These are phyloP conservation scores for Ceratina calcarata DNA, from an alignment of 1,140 invertebrate genomes.

Conservation along the genomic window DNA sequence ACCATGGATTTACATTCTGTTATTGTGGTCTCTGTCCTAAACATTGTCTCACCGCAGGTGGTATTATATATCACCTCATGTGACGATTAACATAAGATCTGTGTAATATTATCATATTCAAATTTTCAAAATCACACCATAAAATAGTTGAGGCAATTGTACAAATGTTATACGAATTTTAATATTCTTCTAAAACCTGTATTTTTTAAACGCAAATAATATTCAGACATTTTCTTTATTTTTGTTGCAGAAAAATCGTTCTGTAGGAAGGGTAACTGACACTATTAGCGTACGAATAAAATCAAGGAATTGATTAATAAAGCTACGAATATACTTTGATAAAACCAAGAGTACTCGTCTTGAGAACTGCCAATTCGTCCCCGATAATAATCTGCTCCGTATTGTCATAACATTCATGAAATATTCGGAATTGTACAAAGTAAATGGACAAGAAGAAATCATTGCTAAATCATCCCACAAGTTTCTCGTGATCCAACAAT, in stretches of 20 bases:
- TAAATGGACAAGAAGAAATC: neutral
- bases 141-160: no score
- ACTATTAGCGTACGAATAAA: neutral
- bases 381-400: neutral
- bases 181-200: no score
- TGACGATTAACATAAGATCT: no score
- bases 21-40: neutral
- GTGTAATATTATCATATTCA: no score
- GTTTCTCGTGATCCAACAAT: neutral
- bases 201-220: no score
- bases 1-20: neutral
- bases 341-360: neutral
- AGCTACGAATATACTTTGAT: neutral
- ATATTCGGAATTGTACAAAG: neutral
- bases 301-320: slow-evolving; percentile 36
- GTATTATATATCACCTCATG: no score
- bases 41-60: no score
- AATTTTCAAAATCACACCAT: no score
- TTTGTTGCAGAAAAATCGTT: slow-evolving; percentile 17
- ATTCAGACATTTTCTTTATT: no score
- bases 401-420: neutral
- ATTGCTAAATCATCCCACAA: neutral
- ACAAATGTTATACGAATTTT: no score
- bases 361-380: neutral
- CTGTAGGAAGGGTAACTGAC: neutral